phyloP scores from a whole-genome alignment of 2,797 vertebrate genomes.

The Notoglanidium macrostoma region DNA sequence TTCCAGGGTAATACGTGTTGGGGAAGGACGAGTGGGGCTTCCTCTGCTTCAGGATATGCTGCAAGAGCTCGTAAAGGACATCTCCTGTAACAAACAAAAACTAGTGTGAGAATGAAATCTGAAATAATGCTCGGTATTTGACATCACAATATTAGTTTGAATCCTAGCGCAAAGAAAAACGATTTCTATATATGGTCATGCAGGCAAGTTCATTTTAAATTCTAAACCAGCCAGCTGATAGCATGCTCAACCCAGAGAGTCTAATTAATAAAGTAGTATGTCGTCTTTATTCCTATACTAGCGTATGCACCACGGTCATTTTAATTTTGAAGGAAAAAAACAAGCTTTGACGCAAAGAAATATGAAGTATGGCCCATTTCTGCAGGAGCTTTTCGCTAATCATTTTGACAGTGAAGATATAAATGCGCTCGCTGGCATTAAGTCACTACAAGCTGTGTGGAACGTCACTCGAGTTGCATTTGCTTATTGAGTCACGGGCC shows the following conservation, averaged over 20 bases:
- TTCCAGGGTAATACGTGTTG: constrained; percentile 87
- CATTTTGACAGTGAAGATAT: neutral
- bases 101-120: neutral
- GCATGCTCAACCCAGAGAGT: neutral
- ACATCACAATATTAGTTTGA: too few species aligned
- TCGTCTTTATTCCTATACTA: too few species aligned
- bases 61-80: constrained; percentile 95
- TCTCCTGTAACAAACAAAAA: constrained; percentile 67
- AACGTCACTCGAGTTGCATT: neutral
- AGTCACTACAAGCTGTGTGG: neutral
- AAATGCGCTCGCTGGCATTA: neutral
- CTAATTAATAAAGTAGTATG: too few species aligned
- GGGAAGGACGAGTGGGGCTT: constrained; percentile 85
- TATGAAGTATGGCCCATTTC: neutral
- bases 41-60: constrained; percentile 95
- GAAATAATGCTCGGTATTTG: too few species aligned
- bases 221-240: neutral
- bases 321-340: neutral
- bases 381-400: neutral
- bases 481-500: neutral
- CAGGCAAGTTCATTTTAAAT: neutral
- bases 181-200: neutral
- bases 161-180: neutral
- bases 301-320: too few species aligned
- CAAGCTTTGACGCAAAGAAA: neutral